A percentile compares a stretch with the other conserved stretches of the same genome.
Evolutionary conservation across 2,888 invertebrate species (phyloP).

Genomic region (Trichopoda pennipes): DNA sequence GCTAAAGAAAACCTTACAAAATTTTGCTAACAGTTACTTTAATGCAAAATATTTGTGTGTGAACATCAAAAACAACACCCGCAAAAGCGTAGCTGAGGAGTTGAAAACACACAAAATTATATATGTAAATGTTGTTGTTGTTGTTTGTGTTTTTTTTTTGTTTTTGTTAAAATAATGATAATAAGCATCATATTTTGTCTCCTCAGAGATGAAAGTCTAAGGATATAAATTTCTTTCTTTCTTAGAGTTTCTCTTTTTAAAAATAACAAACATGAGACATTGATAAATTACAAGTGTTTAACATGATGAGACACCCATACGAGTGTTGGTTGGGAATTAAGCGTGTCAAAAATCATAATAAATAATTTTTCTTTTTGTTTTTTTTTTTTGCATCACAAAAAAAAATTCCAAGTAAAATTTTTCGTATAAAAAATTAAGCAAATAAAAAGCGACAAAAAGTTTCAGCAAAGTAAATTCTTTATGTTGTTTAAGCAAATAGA

Average conservation of each 20-base stretch:
- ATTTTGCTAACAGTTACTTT: too few species aligned
- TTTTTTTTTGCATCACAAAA: too few species aligned
- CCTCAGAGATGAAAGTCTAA: slow-evolving; percentile 47
- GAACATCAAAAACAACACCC: too few species aligned
- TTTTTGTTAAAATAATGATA: slow-evolving; percentile 20
- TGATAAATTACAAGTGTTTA: slow-evolving; percentile 66
- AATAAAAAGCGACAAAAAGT: too few species aligned
- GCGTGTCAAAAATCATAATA: slow-evolving; percentile 11
- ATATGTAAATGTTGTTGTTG: not conserved
- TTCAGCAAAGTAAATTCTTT: too few species aligned
- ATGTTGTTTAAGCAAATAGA: too few species aligned
- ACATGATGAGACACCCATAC: slow-evolving; percentile 44
- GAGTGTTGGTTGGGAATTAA: slow-evolving; percentile 20
- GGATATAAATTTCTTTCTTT: slow-evolving; percentile 37
- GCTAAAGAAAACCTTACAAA: too few species aligned
- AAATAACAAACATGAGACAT: slow-evolving; percentile 41
- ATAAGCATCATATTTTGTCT: slow-evolving; percentile 57
- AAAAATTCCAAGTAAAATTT: not conserved
- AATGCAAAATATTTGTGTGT: too few species aligned
- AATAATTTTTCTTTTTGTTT: not conserved
- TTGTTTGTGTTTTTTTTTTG: slow-evolving; percentile 6
- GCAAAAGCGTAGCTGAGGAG: too few species aligned
- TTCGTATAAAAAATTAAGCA: not conserved
- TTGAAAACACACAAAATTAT: too few species aligned
- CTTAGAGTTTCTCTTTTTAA: not conserved